Evolutionary conservation across 2,113 vertebrate species (phyloP).

Genomic region (Ciconia maguari): DNA sequence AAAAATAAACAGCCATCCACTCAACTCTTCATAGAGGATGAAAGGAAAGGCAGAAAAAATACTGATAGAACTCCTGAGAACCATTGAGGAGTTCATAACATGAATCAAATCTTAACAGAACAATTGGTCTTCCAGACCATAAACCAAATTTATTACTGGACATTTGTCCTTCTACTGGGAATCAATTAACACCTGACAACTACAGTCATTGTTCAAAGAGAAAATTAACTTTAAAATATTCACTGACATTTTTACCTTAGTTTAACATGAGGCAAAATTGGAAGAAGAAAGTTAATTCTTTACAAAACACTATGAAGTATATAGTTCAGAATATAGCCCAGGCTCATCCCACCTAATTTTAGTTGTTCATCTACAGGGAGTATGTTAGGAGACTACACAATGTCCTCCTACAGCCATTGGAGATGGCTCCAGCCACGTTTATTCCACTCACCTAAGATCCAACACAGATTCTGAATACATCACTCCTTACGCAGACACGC

Average conservation of each 20-base stretch:
- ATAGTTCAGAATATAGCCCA: background rate
- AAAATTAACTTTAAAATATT: background rate
- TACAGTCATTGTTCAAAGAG: background rate
- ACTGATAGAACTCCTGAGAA: background rate
- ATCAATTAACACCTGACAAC: background rate
- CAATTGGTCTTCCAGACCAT: background rate
- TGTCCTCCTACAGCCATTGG: background rate
- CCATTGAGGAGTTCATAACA: background rate
- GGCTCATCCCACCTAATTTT: background rate
- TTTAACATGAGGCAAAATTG: background rate
- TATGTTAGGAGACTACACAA: background rate
- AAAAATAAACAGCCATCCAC: background rate
- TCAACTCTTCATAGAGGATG: background rate
- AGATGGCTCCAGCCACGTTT: background rate
- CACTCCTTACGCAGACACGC: background rate
- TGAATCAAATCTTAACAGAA: background rate
- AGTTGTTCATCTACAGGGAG: background rate
- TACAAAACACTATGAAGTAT: background rate
- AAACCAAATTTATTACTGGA: background rate
- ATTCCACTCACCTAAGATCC: background rate
- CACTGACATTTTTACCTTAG: background rate
- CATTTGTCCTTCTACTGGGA: background rate
- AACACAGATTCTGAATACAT: background rate
- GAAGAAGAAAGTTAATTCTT: background rate
- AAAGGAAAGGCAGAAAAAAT: background rate